A percentile compares a stretch with the other conserved stretches of the same genome.
These are phyloP conservation scores for Bolinopsis microptera DNA, from an alignment of 37 sponge, comb jelly and placozoan species.

Conservation along the genomic window DNA sequence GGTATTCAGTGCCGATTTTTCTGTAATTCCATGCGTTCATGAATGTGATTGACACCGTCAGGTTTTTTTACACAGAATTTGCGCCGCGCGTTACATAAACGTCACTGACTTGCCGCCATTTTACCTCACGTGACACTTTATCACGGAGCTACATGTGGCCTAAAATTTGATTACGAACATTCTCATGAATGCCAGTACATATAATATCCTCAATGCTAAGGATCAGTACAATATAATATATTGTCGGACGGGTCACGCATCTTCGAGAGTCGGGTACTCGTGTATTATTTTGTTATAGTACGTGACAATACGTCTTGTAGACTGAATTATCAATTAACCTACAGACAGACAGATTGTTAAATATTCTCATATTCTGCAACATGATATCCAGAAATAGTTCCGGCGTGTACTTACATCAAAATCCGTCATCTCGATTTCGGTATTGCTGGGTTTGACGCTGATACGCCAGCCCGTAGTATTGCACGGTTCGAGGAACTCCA, in stretches of 20 bases:
- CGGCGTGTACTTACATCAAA: conserved; percentile 60
- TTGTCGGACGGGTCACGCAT: too few relatives aligned
- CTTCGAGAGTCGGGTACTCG: too few relatives aligned
- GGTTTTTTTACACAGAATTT: neutral
- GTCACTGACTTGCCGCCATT: neutral
- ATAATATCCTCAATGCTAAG: neutral
- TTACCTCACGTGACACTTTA: neutral
- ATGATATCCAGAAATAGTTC: too few relatives aligned
- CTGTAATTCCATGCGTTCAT: conserved; percentile 50
- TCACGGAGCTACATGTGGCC: neutral
- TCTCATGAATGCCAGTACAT: neutral
- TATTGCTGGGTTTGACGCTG: conserved; percentile 6
- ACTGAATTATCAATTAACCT: too few relatives aligned
- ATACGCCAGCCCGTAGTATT: conserved; percentile 16
- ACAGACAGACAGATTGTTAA: too few relatives aligned
- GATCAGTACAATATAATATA: too few relatives aligned
- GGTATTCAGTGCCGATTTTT: too few relatives aligned
- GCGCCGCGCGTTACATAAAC: conserved; percentile 37
- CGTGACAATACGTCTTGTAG: too few relatives aligned
- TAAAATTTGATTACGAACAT: neutral
- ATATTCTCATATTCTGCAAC: too few relatives aligned
- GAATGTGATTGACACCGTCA: neutral
- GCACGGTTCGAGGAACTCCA: conserved; percentile 25
- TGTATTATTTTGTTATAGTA: too few relatives aligned
- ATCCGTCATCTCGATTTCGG: neutral